Evolutionary conservation across 2,113 vertebrate genomes (phyloP).

Genomic region (Thunnus maccoyii): DNA sequence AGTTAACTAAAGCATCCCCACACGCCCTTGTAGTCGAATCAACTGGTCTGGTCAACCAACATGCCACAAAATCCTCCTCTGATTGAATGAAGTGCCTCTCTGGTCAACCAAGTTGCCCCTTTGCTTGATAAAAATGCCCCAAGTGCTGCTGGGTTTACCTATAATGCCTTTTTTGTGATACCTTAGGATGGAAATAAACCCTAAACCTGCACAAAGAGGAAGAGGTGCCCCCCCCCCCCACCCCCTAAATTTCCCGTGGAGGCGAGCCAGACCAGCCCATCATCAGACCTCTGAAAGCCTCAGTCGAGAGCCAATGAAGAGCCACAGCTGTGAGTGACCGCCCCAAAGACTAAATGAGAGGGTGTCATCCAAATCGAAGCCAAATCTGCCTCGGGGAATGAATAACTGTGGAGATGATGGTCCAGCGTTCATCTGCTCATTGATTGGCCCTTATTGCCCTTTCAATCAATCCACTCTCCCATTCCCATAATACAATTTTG

Average conservation of each 20-base stretch:
- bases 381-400: constrained; percentile 43
- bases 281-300: constrained; percentile 14
- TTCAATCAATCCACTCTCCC: constrained; percentile 55
- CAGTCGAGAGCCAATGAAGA: not conserved
- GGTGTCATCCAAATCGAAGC: constrained; percentile 40
- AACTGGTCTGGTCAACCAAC: too few species aligned
- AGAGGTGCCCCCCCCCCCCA: too few species aligned
- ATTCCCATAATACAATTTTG: constrained; percentile 52
- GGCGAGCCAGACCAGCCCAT: not conserved
- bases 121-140: not conserved
- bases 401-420: constrained; percentile 7
- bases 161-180: not conserved
- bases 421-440: constrained; percentile 41
- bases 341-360: constrained; percentile 37
- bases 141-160: not conserved
- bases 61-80: not conserved
- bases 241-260: constrained; percentile 8
- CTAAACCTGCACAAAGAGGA: not conserved
- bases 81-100: not conserved
- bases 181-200: not conserved
- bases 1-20: not conserved
- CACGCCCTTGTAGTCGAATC: not conserved
- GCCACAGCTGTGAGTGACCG: constrained; percentile 43
- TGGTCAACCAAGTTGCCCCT: not conserved
- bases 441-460: constrained; percentile 60